Evolutionary conservation across 1,140 invertebrate species (phyloP).

Genomic region (Coelopa frigida): DNA sequence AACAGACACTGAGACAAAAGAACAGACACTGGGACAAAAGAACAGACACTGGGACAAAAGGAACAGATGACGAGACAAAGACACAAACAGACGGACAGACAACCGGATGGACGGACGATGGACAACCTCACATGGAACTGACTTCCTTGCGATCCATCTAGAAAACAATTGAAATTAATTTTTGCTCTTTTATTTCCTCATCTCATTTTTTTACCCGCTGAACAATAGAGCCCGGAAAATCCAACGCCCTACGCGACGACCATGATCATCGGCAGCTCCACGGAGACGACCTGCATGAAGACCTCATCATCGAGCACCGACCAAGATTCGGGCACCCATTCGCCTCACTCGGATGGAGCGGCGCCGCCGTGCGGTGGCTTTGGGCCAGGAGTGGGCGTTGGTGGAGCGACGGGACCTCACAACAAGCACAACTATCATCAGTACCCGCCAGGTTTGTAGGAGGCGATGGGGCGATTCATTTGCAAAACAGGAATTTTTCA

Average conservation of each 20-base stretch:
- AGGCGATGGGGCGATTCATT: too few species aligned
- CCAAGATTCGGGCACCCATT: constrained; percentile 50
- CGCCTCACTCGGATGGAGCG: constrained; percentile 41
- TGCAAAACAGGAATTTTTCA: too few species aligned
- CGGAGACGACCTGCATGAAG: constrained; percentile 46
- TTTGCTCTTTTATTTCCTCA: constrained; percentile 3
- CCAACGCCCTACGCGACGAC: constrained; percentile 80
- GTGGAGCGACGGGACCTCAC: constrained; percentile 26
- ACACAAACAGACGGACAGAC: too few species aligned
- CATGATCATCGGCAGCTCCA: constrained; percentile 52
- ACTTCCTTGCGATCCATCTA: too few species aligned
- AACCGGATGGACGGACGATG: too few species aligned
- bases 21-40: too few species aligned
- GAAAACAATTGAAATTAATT: not conserved
- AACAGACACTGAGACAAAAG: too few species aligned
- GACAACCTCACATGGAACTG: too few species aligned
- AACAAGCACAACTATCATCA: constrained; percentile 47
- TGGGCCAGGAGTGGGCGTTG: not conserved
- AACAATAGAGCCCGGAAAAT: constrained; percentile 53
- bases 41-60: too few species aligned
- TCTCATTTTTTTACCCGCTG: constrained; percentile 2
- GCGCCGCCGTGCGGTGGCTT: constrained; percentile 14
- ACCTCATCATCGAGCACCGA: constrained; percentile 46
- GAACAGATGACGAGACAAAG: too few species aligned
- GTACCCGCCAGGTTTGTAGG: constrained; percentile 46